Percentiles rank a stretch among this genome's conserved stretches.
phyloP scores from a whole-genome alignment of 2,797 vertebrate genomes.

The Schizopygopsis malacanthus region DNA sequence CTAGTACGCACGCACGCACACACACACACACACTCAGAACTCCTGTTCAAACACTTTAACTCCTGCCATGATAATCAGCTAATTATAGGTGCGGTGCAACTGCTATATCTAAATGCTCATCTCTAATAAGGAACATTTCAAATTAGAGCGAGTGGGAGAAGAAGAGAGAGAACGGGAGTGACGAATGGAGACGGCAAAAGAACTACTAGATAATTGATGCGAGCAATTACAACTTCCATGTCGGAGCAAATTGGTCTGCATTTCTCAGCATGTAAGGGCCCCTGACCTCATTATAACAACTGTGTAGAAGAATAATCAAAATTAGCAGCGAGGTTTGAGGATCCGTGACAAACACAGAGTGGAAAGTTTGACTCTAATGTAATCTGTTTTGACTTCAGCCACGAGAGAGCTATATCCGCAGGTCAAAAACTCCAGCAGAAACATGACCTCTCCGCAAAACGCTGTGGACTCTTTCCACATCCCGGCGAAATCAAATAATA shows the following conservation, averaged over 20 bases:
- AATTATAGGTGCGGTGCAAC: conserved; percentile 78
- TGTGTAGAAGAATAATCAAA: conserved; percentile 80
- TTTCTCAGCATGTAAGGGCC: conserved; percentile 79
- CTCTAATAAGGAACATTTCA: conserved; percentile 81
- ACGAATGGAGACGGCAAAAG: conserved; percentile 56
- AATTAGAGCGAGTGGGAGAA: conserved; percentile 66
- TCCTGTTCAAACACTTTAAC: conserved; percentile 42
- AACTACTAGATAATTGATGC: conserved; percentile 77
- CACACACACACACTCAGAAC: conserved; percentile 12
- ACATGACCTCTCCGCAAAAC: conserved; percentile 45
- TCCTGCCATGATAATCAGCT: conserved; percentile 74
- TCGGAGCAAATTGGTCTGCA: conserved; percentile 79
- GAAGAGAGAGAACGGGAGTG: conserved; percentile 53
- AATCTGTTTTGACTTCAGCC: conserved; percentile 55
- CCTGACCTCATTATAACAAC: conserved; percentile 80
- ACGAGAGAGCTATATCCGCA: conserved; percentile 32
- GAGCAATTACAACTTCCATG: conserved; percentile 81
- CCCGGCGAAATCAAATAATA: conserved; percentile 67
- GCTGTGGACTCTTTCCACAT: conserved; percentile 49
- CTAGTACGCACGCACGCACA: background rate
- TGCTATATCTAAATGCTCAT: conserved; percentile 77
- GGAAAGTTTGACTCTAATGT: conserved; percentile 57
- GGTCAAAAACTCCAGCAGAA: conserved; percentile 54
- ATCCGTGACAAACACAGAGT: conserved; percentile 64
- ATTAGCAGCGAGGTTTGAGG: conserved; percentile 74